Evolutionary conservation across 2,113 vertebrate species (phyloP).

Genomic region (Xenotilapia leptura): DNA sequence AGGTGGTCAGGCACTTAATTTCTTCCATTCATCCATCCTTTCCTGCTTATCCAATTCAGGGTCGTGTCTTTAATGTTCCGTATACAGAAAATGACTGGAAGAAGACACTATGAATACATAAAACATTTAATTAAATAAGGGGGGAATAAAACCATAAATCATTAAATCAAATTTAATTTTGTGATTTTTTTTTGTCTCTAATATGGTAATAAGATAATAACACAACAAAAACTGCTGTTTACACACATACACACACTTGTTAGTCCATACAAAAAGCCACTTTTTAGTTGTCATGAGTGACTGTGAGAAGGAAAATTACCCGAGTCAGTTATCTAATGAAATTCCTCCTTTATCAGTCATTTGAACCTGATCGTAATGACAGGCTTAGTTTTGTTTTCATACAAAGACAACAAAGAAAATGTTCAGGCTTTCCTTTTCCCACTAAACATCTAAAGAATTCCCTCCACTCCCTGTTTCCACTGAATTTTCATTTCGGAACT

Average conservation of each 20-base stretch:
- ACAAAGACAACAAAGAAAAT: not conserved
- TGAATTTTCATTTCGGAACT: not conserved
- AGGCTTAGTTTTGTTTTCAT: not conserved
- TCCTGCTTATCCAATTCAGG: not conserved
- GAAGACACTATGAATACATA: not conserved
- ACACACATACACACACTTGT: not conserved
- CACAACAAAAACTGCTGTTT: not conserved
- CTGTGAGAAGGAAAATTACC: not conserved
- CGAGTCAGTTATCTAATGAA: not conserved
- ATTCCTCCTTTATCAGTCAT: not conserved
- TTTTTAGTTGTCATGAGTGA: not conserved
- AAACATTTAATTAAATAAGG: not conserved
- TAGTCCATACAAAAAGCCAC: not conserved
- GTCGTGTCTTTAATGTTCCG: not conserved
- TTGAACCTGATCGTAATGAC: too few species aligned
- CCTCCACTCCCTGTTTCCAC: not conserved
- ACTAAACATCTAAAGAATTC: not conserved
- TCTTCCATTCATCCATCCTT: not conserved
- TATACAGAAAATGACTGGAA: not conserved
- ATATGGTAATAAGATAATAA: not conserved
- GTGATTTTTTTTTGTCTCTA: not conserved
- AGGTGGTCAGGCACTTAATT: not conserved
- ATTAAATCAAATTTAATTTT: not conserved
- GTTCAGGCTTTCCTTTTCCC: not conserved
- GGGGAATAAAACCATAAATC: not conserved